Conservation (phyloP, 2,888 invertebrate species). For the Emmelina monodactyla region DNA sequence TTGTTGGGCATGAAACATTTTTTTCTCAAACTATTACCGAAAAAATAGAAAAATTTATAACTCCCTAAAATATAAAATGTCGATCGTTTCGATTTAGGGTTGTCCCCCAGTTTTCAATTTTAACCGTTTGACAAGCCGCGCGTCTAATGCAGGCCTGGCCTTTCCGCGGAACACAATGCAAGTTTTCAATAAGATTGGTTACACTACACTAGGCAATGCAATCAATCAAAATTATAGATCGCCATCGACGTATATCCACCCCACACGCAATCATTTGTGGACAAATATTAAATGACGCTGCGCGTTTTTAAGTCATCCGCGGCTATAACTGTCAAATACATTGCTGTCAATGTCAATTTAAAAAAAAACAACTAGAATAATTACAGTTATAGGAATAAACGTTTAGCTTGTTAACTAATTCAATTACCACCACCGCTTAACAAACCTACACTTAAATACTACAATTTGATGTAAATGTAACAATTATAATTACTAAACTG, state of each 20-base stretch:
- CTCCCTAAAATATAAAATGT: slow-evolving; percentile 55
- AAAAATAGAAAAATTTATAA: slow-evolving; percentile 28
- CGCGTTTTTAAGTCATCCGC: no score
- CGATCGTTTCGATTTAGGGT: slow-evolving; percentile 49
- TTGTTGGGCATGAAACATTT: no score
- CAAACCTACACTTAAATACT: no score
- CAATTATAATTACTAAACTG: no score
- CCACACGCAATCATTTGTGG: slow-evolving; percentile 27
- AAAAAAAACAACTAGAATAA: no score
- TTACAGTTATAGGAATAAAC: no score
- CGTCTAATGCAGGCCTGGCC: slow-evolving; percentile 55
- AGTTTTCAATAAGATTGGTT: slow-evolving; percentile 66
- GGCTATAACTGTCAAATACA: no score
- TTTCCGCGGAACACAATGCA: slow-evolving; percentile 51
- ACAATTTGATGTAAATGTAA: no score
- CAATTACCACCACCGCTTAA: no score
- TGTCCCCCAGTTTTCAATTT: slow-evolving; percentile 61
- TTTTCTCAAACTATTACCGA: slow-evolving; percentile 25
- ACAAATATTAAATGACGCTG: no score
- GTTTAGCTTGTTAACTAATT: no score
- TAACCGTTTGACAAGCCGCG: slow-evolving; percentile 59
- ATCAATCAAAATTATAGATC: slow-evolving; percentile 64
- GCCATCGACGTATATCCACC: slow-evolving; percentile 39
- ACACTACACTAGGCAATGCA: slow-evolving; percentile 65
- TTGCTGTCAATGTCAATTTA: no score